These are phyloP conservation scores for Neolamprologus fasciatus DNA, from an alignment of 2,113 vertebrate species.

Conservation along the genomic window DNA sequence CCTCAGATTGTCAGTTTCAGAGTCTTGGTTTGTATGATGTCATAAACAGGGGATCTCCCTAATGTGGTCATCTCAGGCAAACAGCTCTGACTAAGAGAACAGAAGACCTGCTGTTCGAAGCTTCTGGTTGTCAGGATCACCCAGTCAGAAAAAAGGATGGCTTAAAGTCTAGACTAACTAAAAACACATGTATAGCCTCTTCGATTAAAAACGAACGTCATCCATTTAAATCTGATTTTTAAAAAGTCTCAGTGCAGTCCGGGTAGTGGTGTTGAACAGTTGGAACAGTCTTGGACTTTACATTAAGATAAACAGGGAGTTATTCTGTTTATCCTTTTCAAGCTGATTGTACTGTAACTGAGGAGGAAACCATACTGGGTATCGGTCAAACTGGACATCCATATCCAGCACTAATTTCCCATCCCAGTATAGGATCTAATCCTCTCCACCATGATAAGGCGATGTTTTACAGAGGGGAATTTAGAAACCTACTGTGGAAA, in stretches of 20 bases:
- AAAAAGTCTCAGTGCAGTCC: not conserved
- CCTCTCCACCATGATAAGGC: rapidly evolving
- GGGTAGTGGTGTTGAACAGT: not conserved
- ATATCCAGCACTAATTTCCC: not conserved
- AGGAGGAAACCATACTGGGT: not conserved
- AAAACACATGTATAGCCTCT: not conserved
- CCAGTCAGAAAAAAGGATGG: not conserved
- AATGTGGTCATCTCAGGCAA: not conserved
- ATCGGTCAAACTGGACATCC: rapidly evolving
- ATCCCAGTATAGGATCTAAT: not conserved
- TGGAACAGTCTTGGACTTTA: not conserved
- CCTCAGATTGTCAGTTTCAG: not conserved
- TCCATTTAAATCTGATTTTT: not conserved
- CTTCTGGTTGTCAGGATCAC: not conserved
- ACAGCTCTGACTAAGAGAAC: not conserved
- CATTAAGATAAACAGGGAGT: not conserved
- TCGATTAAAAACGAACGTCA: not conserved
- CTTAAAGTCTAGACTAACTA: not conserved
- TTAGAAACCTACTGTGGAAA: not conserved
- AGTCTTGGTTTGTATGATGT: not conserved
- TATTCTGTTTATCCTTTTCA: not conserved
- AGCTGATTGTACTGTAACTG: not conserved
- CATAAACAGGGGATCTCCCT: not conserved
- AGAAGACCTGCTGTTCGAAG: not conserved
- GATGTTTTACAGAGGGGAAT: not conserved